Conservation (phyloP, 2,797 vertebrate species). For the Apodemus agrarius region DNA sequence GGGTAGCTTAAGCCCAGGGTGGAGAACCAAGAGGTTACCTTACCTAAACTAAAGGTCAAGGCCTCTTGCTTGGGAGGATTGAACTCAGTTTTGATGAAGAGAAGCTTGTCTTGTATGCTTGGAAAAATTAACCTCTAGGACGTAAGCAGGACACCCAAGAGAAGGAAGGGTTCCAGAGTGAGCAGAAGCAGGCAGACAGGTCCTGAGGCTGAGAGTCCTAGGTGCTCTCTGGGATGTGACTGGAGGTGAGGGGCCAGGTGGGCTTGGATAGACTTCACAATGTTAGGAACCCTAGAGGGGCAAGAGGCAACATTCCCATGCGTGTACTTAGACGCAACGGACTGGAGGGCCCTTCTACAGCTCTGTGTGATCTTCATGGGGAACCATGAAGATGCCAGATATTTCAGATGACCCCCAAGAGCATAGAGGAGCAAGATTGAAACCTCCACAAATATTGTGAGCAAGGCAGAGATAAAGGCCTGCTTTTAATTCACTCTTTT, state of each 20-base stretch:
- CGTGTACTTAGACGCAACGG: conserved; percentile 50
- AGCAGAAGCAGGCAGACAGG: neutral
- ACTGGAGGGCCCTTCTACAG: conserved; percentile 6
- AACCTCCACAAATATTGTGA: conserved; percentile 11
- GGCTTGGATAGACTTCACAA: neutral
- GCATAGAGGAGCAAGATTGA: conserved; percentile 19
- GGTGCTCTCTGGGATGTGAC: neutral
- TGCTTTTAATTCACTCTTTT: neutral
- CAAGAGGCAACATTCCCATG: neutral
- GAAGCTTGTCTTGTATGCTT: neutral
- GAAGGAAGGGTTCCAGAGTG: neutral
- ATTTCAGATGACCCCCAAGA: conserved; percentile 32
- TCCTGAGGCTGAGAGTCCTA: neutral
- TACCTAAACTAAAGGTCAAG: conserved; percentile 20
- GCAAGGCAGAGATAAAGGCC: conserved; percentile 35
- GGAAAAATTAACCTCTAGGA: conserved; percentile 43
- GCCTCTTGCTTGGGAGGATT: neutral
- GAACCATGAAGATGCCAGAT: neutral
- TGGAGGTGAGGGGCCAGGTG: conserved; percentile 35
- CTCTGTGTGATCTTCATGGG: conserved; percentile 13
- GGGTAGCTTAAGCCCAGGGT: neutral
- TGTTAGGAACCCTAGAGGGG: neutral
- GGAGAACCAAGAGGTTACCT: conserved; percentile 2
- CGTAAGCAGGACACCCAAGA: neutral
- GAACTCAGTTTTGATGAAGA: neutral